Evolutionary conservation across 2,113 vertebrate species (phyloP).

Genomic region (Otus sunia): DNA sequence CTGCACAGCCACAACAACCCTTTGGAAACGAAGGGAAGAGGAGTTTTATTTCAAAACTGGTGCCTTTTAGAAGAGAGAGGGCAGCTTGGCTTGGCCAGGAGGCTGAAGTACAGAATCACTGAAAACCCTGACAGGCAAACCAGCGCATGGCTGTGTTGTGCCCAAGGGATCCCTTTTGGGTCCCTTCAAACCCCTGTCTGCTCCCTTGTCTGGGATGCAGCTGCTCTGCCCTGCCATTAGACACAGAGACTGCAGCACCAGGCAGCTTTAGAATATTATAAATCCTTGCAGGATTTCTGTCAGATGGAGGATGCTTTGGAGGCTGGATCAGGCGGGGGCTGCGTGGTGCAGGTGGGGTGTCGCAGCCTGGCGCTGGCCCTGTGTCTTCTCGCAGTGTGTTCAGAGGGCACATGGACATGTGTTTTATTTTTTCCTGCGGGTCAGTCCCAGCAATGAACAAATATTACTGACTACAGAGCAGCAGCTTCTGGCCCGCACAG

Average conservation of each 20-base stretch:
- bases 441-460: neutral
- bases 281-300: neutral
- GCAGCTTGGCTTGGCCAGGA: neutral
- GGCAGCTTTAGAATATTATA: accelerated
- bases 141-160: accelerated
- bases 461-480: accelerated
- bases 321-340: neutral
- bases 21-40: neutral
- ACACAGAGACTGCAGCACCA: accelerated
- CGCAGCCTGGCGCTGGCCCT: neutral
- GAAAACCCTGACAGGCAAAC: neutral
- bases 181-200: neutral
- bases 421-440: neutral
- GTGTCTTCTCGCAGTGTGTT: accelerated
- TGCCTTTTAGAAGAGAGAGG: neutral
- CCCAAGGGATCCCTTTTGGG: neutral
- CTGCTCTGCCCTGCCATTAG: accelerated
- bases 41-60: neutral
- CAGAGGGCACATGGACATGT: accelerated
- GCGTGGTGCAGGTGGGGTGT: accelerated
- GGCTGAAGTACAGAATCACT: neutral
- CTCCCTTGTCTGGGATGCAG: accelerated
- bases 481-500: accelerated
- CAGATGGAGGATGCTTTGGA: accelerated
- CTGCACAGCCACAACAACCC: neutral